Conservation (phyloP, 1,140 invertebrate species). For the Pogonognathellus flavescens region DNA sequence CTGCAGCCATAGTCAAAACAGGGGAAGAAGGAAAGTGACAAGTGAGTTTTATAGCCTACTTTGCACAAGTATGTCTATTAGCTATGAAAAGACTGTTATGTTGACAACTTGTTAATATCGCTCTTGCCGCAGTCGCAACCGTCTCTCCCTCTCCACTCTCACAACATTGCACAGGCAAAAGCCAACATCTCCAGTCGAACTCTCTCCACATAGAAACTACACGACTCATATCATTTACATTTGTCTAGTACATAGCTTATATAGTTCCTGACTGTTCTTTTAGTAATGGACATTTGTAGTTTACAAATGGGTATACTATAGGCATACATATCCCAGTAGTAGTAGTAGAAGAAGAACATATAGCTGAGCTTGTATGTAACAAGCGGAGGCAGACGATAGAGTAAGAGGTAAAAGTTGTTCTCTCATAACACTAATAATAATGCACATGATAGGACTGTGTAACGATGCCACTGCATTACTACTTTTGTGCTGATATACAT, state of each 20-base stretch:
- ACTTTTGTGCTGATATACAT: neutral
- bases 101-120: constrained; percentile 48
- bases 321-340: too few species aligned
- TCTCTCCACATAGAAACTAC: too few species aligned
- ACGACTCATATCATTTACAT: too few species aligned
- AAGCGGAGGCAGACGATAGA: too few species aligned
- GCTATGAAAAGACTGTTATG: constrained; percentile 36
- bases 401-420: neutral
- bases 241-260: too few species aligned
- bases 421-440: neutral
- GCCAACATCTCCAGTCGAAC: too few species aligned
- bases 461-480: neutral
- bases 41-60: constrained; percentile 46
- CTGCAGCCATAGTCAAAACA: neutral
- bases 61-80: constrained; percentile 45
- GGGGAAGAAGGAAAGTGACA: constrained; percentile 20
- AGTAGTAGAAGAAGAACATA: too few species aligned
- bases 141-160: neutral
- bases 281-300: too few species aligned
- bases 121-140: neutral
- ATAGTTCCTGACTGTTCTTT: too few species aligned
- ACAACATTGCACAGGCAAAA: neutral
- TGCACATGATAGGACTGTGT: neutral
- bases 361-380: too few species aligned
- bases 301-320: too few species aligned